These are phyloP conservation scores for Conus canariensis DNA, from an alignment of 2,888 invertebrate species.

Conservation along the genomic window DNA sequence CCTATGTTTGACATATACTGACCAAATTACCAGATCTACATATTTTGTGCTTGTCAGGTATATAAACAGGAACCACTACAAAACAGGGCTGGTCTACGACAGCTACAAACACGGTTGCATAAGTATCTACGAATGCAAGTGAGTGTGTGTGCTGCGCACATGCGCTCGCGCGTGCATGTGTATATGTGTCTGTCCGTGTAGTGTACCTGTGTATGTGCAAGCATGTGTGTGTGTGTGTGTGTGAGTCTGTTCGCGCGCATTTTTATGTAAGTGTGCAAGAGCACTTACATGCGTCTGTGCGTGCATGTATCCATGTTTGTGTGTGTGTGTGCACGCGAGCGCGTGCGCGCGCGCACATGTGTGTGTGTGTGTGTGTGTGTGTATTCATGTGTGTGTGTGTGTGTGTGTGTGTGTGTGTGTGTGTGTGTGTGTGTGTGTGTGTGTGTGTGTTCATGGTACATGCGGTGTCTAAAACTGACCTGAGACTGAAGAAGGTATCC, in stretches of 20 bases:
- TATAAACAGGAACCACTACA: no score
- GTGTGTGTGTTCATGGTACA: neutral
- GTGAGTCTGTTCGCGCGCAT: neutral
- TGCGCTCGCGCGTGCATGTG: no score
- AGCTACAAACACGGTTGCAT: no score
- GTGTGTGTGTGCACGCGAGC: neutral
- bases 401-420: neutral
- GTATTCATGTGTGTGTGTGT: neutral
- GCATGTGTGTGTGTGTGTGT: neutral
- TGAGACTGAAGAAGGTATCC: constrained; percentile 74
- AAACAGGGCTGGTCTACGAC: no score
- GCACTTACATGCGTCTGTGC: neutral
- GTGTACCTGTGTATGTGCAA: neutral
- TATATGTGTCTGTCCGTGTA: no score
- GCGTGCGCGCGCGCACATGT: neutral
- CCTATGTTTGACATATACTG: no score
- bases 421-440: neutral
- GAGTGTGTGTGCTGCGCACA: no score
- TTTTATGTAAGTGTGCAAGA: neutral
- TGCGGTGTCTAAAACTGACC: constrained; percentile 57
- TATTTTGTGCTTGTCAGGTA: no score
- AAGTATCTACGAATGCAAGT: no score
- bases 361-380: neutral
- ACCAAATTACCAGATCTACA: no score
- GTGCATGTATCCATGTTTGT: neutral